Evolutionary conservation across 2,888 invertebrate genomes (phyloP), one percentile per base, ranked within the genome.

Genomic region (Epinotia brunnichana): DNA sequence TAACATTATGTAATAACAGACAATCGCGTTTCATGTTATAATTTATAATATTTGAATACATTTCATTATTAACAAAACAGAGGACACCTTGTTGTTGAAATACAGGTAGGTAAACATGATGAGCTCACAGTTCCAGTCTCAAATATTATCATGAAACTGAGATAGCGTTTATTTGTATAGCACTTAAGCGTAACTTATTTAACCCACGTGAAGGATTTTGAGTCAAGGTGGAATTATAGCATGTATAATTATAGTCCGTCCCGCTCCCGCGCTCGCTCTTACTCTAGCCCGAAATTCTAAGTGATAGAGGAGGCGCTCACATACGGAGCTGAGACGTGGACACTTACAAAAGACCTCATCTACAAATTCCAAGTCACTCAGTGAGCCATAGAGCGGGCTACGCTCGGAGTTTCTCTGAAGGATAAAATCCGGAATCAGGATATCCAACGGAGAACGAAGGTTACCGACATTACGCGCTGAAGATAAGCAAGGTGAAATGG

Each of bases 121-220:
- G 53, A 24, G 24, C 15, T 69, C 39, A 62, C 60, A 35, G 19
- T 60, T 17, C 39, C 71, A 71, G 67, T 72, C 67, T 61, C 61
- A 67, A 48, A 61, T 44, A 60, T 53, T 44, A 67, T 64, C 59
- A 56, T 59, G 29, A 68, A 53, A 69, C 17, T 19, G 68, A 68
- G 72, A 73, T 68, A 73, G n/a, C 24, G 41, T 17, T 62, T 68
- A 68, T 73, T 73, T 68, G 35, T 57, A 48, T 17, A 59, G 41
- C 57, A 59, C 19, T 59, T 67, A 67, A 13, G 24, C 29, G 54
- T 53, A 54, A 66, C 39, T 41, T 53, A 44, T 56, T 56, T 21
- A 7, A 67, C 7, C 39, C 9, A 57, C 24, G 21, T 24, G 57
- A 19, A 67, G 48, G 57, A 2, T 48, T 44, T 56, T 29, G 0